phyloP scores from a whole-genome alignment of 1,140 invertebrate genomes.

The Venustaconcha ellipsiformis region DNA sequence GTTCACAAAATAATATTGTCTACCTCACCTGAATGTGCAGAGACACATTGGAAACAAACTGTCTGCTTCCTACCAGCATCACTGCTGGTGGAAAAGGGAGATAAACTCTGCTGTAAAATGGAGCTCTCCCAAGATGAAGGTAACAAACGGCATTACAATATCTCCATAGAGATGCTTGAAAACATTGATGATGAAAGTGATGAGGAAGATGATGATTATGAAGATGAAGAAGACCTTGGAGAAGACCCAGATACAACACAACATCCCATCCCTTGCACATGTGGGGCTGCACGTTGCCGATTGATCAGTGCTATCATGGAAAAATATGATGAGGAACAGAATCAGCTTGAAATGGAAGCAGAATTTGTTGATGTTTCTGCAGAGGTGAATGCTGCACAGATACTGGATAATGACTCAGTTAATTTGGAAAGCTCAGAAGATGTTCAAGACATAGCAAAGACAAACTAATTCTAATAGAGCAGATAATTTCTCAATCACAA shows the following conservation, averaged over 20 bases:
- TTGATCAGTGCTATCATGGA: slow-evolving; percentile 54
- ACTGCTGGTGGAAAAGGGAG: slow-evolving; percentile 36
- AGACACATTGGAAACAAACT: slow-evolving; percentile 99
- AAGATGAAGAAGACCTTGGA: slow-evolving; percentile 43
- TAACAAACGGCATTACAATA: slow-evolving; percentile 60
- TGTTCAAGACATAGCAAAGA: no score
- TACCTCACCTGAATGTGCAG: slow-evolving; percentile 67
- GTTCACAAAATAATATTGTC: slow-evolving; percentile 29
- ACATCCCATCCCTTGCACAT: slow-evolving; percentile 57
- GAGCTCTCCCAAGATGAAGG: slow-evolving; percentile 42
- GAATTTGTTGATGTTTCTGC: slow-evolving; percentile 39
- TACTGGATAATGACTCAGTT: slow-evolving; percentile 24
- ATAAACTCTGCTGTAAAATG: slow-evolving; percentile 37
- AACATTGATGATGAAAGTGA: slow-evolving; percentile 35
- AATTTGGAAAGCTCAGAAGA: slow-evolving; percentile 3
- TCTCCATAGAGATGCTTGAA: slow-evolving; percentile 47
- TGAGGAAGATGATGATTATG: slow-evolving; percentile 34
- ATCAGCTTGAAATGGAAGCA: slow-evolving; percentile 49
- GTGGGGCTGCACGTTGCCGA: slow-evolving; percentile 47
- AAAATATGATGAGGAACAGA: slow-evolving; percentile 53
- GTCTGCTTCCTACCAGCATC: slow-evolving; percentile 88
- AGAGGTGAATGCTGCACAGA: slow-evolving; percentile 42
- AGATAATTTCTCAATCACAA: no score
- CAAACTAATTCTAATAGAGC: no score
- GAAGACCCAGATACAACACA: slow-evolving; percentile 38